These are phyloP conservation scores for Petrosia ficiformis DNA, from an alignment of 37 sponge, comb jelly and placozoan species.

Conservation along the genomic window DNA sequence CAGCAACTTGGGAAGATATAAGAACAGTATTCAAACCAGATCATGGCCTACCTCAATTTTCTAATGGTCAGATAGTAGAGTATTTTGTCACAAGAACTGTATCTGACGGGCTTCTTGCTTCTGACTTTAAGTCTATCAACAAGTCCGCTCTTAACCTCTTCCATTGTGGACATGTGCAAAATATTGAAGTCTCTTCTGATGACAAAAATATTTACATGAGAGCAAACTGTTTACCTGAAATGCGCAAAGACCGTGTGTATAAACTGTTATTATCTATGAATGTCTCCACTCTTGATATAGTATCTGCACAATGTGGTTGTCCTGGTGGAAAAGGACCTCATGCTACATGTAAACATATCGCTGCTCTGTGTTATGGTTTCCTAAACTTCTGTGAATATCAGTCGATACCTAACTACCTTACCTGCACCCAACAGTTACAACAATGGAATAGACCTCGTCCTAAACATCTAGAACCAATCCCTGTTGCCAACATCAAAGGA, in stretches of 20 bases:
- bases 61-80: conserved; percentile 17
- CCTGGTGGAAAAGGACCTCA: conserved; percentile 37
- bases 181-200: conserved; percentile 4
- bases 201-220: conserved; percentile 2
- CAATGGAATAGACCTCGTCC: conserved; percentile 39
- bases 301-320: conserved; percentile 43
- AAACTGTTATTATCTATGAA: conserved; percentile 10
- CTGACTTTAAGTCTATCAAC: conserved; percentile 12
- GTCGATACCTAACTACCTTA: not conserved
- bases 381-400: not conserved
- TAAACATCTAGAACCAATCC: conserved; percentile 23
- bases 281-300: conserved; percentile 5
- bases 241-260: conserved; percentile 23
- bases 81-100: conserved; percentile 28
- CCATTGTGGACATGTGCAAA: conserved; percentile 26
- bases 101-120: conserved; percentile 8
- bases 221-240: conserved; percentile 30
- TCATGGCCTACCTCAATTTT: conserved; percentile 1
- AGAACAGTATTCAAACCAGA: conserved; percentile 4
- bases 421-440: conserved; percentile 27
- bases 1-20: conserved; percentile 4
- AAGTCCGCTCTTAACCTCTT: conserved; percentile 5
- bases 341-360: conserved; percentile 52
- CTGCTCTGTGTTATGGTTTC: conserved; percentile 39
- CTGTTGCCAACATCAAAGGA: conserved; percentile 15